Evolutionary conservation across 1,140 invertebrate genomes (phyloP).

Genomic region (Drosophila insularis): DNA sequence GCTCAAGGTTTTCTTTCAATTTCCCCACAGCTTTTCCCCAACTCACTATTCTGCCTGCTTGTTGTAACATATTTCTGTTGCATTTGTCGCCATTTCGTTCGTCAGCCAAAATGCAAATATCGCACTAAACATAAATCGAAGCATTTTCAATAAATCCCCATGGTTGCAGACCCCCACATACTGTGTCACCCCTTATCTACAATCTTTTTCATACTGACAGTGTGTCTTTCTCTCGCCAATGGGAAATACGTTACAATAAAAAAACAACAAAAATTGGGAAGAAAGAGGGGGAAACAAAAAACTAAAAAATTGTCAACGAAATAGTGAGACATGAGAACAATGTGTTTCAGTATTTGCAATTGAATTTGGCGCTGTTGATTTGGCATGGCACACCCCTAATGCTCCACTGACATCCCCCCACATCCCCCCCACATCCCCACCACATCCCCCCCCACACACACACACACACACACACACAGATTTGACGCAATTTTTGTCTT

Average conservation of each 20-base stretch:
- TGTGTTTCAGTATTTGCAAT: slow-evolving; percentile 72
- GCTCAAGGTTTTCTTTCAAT: slow-evolving; percentile 40
- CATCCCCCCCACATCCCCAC: neutral
- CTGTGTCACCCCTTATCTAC: neutral
- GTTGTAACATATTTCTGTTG: slow-evolving; percentile 52
- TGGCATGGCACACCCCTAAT: slow-evolving; percentile 38
- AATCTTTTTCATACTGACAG: neutral
- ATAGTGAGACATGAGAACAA: slow-evolving; percentile 65
- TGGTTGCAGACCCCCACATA: slow-evolving; percentile 13
- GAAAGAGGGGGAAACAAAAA: slow-evolving; percentile 26
- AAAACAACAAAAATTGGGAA: slow-evolving; percentile 26
- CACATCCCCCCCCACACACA: neutral
- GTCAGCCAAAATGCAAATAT: slow-evolving; percentile 75
- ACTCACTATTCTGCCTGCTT: neutral
- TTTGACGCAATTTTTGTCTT: slow-evolving; percentile 6
- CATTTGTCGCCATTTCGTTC: slow-evolving; percentile 60
- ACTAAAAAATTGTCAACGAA: slow-evolving; percentile 64
- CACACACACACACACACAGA: neutral
- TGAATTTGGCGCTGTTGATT: slow-evolving; percentile 68
- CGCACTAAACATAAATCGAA: slow-evolving; percentile 76
- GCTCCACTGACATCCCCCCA: neutral
- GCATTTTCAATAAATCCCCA: slow-evolving; percentile 72
- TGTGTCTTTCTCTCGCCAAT: slow-evolving; percentile 4
- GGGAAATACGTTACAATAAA: slow-evolving; percentile 25
- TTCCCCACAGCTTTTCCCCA: neutral